A percentile compares a stretch with the other conserved stretches of the same genome.
Conservation (phyloP, 2,888 invertebrate species). For the Cerastis leucographa region DNA sequence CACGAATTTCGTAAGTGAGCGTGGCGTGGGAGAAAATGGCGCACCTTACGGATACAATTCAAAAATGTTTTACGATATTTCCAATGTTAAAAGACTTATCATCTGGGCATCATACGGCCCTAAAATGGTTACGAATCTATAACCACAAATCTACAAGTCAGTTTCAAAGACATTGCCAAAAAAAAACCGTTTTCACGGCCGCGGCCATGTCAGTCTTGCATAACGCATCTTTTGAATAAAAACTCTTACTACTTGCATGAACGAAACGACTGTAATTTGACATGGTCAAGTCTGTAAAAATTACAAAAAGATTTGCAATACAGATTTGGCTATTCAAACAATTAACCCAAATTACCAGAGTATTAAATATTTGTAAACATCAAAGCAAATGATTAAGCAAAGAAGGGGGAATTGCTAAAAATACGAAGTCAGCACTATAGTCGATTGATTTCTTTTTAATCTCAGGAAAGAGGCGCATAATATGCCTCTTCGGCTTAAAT, state of each 20-base stretch:
- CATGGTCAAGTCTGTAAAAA: background rate
- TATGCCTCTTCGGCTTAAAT: no score
- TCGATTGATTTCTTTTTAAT: no score
- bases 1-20: background rate
- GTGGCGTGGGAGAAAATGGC: constrained; percentile 28
- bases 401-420: background rate
- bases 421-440: no score
- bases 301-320: constrained; percentile 20
- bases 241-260: constrained; percentile 16
- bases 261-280: constrained; percentile 9
- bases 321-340: constrained; percentile 16
- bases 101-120: background rate
- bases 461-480: no score
- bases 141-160: constrained; percentile 23
- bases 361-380: background rate
- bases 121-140: constrained; percentile 11
- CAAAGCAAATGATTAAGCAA: background rate
- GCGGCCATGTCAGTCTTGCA: constrained; percentile 6
- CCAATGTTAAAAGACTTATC: background rate
- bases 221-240: constrained; percentile 37
- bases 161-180: constrained; percentile 32
- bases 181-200: constrained; percentile 45
- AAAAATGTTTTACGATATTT: constrained; percentile 12
- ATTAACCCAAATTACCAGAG: constrained; percentile 21
- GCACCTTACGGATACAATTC: background rate